phyloP scores from a whole-genome alignment of 2,113 vertebrate species.

The Pteronura brasiliensis region DNA sequence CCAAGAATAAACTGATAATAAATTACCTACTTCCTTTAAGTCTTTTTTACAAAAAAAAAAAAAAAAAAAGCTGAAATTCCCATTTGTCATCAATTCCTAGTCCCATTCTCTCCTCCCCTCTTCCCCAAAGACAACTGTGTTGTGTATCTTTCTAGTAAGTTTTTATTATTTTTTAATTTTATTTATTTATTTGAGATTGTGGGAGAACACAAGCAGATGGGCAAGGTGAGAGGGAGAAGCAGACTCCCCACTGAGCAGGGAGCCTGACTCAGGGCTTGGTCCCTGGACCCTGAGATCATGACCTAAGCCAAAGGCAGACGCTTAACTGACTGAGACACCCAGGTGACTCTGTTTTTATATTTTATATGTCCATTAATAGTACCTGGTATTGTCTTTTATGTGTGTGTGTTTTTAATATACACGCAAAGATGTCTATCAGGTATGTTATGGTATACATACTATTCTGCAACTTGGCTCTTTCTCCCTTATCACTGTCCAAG shows the following conservation, averaged over 20 bases:
- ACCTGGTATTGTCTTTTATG: neutral
- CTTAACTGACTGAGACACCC: neutral
- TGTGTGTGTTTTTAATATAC: neutral
- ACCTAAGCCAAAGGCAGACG: neutral
- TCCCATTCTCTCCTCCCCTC: neutral
- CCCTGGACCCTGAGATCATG: neutral
- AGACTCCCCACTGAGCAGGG: neutral
- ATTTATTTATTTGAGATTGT: neutral
- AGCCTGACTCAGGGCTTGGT: neutral
- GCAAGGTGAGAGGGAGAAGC: neutral
- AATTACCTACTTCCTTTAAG: neutral
- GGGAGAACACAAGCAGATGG: neutral
- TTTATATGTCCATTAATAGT: neutral
- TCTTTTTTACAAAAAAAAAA: constrained; percentile 2
- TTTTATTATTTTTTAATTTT: neutral
- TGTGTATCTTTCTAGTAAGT: neutral
- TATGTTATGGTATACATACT: neutral
- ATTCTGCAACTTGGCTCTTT: neutral
- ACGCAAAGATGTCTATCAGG: neutral
- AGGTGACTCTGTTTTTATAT: neutral
- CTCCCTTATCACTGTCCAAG: neutral
- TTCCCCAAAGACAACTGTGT: neutral
- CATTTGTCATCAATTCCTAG: neutral
- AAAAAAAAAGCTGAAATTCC: neutral
- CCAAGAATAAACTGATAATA: constrained; percentile 27